Base-by-base conservation (phyloP, 2,888 invertebrate species). In the Eugnorisma glareosa region DNA sequence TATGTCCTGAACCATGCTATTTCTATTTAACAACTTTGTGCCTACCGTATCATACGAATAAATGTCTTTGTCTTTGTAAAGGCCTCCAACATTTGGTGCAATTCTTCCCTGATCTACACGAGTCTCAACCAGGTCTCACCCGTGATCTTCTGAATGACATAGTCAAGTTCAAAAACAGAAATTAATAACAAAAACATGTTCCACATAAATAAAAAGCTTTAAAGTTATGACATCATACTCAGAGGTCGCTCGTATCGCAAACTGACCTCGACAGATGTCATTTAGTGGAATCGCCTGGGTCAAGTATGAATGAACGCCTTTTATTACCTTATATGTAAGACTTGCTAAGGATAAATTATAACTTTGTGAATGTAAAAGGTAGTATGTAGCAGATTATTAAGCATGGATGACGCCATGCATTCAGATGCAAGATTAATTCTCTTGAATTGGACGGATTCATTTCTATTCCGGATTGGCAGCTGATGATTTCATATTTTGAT, bases 231-330 rank as follows among this genome's bases (percentile, higher is more conserved):
- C 74, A 86, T 86, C 84, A 84, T 84, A 1, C 64, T 13, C 18
- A 72, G 69, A 79, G 87, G 86, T 86, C 80, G 59, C 43, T 67
- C 57, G 68, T 86, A 86, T 83, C 79, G 75, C 66, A 45, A 71
- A 66, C 24, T 86, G 86, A 84, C 84, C 84, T 84, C 86, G 69
- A 24, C 72, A 79, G 76, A 86, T 86, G 87, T 86, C 84, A 79
- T 73, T 45, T 80, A 84, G 70, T 81, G 70, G 70, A 69, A 69
- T 73, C 48, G 71, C 67, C 43, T 79, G 74, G 87, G 87, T 88
- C 87, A 87, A 87, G 89, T 79, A 81, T 79, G 83, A 78, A 71
- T 77, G 70, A 67, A 54, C 48, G 61, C 77, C 67, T 82, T 67
- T 51, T 77, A 84, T 31, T 75, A 13, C 85, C 87, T 80, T 87